Evolutionary conservation across 2,797 vertebrate genomes (phyloP), one percentile per base, ranked within the genome.

Genomic region (Columba guinea): DNA sequence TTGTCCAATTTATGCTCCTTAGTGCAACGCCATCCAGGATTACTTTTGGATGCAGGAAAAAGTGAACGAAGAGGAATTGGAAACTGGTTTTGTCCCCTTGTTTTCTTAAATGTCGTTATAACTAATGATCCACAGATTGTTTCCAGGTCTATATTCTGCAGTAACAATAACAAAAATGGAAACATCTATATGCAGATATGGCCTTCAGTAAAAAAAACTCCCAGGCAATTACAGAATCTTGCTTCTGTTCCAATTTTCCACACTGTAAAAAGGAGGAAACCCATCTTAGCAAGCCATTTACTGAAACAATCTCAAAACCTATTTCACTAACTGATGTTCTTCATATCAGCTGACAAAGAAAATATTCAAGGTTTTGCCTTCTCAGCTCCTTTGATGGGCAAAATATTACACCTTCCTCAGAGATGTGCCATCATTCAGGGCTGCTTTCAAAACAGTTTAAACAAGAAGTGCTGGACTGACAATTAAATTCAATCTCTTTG

Each of bases 361-460:
- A 94, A 82, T 34, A 81, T 68, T n/a, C n/a, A 41, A 76, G 44
- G 22, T 85, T 96, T 85, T 96, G 55, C 27, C 48, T 94, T 77
- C 76, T 71, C 56, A 80, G 55, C 30, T 88, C 18, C 91, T 94
- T 95, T 75, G 85, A 44, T 89, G 18, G 22, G 11, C 6, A 95
- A 95, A 96, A 88, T 93, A n/a, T n/a, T 75, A 28, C 12, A 91
- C 56, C n/a, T 94, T 44, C 44, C 65, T 94, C 87, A 75, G 27
- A 37, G 30, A 59, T 60, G 30, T 48, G 48, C 44, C 46, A 81
- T 91, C 35, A 78, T 24, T n/a, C n/a, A 55, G 55, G 24, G 35
- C 51, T 91, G 35, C 37, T 87, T 89, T 85, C 73, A 52, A 89
- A 92, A 59, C 16, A 46, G 6, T 78, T 91, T 77, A 62, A 79